These are phyloP conservation scores for Thunnus thynnus DNA, from an alignment of 2,113 vertebrate species.

Conservation along the genomic window DNA sequence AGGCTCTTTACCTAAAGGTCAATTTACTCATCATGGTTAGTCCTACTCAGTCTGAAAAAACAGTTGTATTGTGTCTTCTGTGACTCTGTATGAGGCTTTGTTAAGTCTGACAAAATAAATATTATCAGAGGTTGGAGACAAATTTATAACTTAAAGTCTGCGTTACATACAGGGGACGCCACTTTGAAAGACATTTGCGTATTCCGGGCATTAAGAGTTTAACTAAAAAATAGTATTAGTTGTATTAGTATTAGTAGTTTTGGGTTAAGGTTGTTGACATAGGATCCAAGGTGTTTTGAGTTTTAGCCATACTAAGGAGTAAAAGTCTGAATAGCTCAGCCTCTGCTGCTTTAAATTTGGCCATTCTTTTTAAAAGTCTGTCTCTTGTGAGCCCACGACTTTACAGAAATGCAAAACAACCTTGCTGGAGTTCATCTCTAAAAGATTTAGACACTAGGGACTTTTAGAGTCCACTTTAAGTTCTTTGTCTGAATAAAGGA, in stretches of 20 bases:
- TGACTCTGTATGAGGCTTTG: slow-evolving; percentile 9
- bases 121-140: neutral
- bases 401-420: neutral
- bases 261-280: neutral
- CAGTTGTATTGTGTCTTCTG: slow-evolving; percentile 7
- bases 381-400: too few relatives aligned
- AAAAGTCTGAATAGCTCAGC: neutral
- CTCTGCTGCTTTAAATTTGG: neutral
- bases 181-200: neutral
- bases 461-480: slow-evolving; percentile 40
- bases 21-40: slow-evolving; percentile 21
- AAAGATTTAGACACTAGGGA: neutral
- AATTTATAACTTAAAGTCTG: neutral
- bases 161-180: neutral
- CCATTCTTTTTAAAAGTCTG: too few relatives aligned
- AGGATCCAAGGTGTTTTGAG: neutral
- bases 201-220: neutral
- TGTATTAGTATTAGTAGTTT: neutral
- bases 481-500: neutral
- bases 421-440: neutral
- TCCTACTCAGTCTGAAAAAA: neutral
- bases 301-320: neutral
- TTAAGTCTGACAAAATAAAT: neutral
- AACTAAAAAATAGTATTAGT: neutral
- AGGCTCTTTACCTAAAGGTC: slow-evolving; percentile 31